phyloP scores from a whole-genome alignment of 2,888 invertebrate species.

The Drosophila gaucha region DNA sequence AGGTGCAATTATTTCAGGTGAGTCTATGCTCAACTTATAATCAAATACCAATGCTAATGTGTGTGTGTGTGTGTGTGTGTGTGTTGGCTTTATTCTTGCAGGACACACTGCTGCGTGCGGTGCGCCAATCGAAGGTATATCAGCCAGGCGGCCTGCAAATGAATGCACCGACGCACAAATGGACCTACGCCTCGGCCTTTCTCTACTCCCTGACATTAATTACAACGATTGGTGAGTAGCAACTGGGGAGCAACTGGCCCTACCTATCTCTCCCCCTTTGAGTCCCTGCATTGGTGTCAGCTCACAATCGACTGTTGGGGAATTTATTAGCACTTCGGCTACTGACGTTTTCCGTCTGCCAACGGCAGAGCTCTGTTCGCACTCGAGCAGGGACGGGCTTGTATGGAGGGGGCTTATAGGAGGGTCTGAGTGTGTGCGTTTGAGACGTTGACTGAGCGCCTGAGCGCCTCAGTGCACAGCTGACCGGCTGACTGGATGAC shows the following conservation, averaged over 20 bases:
- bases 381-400: background rate
- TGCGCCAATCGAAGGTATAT: constrained; percentile 84
- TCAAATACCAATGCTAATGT: background rate
- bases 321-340: constrained; percentile 55
- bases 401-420: background rate
- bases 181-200: constrained; percentile 97
- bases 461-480: constrained; percentile 64
- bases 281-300: background rate
- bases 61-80: background rate
- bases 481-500: constrained; percentile 46
- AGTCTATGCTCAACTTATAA: constrained; percentile 45
- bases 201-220: constrained; percentile 97
- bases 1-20: constrained; percentile 93
- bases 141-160: constrained; percentile 84
- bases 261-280: background rate
- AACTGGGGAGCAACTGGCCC: background rate
- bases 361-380: constrained; percentile 32
- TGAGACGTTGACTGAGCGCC: constrained; percentile 74
- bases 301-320: constrained; percentile 13
- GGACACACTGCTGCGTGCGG: constrained; percentile 85
- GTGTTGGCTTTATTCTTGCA: constrained; percentile 42
- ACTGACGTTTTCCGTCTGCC: constrained; percentile 50
- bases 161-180: constrained; percentile 87
- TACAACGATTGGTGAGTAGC: constrained; percentile 94
- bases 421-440: constrained; percentile 39